Evolutionary conservation across 2,888 invertebrate genomes (phyloP), one percentile per base, ranked within the genome.

Genomic region (Scaptomyza caliginosa): DNA sequence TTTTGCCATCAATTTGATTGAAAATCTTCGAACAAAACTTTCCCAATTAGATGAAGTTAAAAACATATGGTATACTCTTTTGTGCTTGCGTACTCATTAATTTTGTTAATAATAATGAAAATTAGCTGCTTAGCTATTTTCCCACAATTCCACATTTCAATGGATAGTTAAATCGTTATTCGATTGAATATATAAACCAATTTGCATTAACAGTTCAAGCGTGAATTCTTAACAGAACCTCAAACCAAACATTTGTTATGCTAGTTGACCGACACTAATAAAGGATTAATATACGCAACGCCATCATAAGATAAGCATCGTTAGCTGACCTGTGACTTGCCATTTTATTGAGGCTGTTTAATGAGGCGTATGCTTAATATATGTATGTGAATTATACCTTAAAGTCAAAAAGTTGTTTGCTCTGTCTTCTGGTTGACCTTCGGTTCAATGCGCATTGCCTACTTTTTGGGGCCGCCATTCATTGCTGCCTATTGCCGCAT

Each of bases 311-410:
- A 16, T 60, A 21, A 2, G 4, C 23, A 10, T 17, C 8, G 11
- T 21, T 19, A n/a, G 10, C 3, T 7, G 8, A 34, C 24, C 48
- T 19, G 26, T 24, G 52, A 45, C 45, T 49, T 23, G 26, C 4
- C 13, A 4, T 19, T 16, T 36, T 16, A 17, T 7, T n/a, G 11
- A 30, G n/a, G 24, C 49, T 24, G 64, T 26, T 34, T 36, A 69
- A 68, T 57, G 70, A 16, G 48, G 57, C 68, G 70, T 54, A 64
- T 64, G 48, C 39, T 51, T 19, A 30, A 51, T 69, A 45, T 49
- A 10, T 49, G 48, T 52, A 32, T 36, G 30, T 40, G 42, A 3
- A 28, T 16, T 49, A 39, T 49, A 34, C 36, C 68, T 34, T 38
- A 3, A 62, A 55, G 42, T 43, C 50, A 0, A 43, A 10, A 21